A percentile compares a stretch with the other conserved stretches of the same genome.
Evolutionary conservation across 2,113 vertebrate species (phyloP).

Genomic region (Grus americana): DNA sequence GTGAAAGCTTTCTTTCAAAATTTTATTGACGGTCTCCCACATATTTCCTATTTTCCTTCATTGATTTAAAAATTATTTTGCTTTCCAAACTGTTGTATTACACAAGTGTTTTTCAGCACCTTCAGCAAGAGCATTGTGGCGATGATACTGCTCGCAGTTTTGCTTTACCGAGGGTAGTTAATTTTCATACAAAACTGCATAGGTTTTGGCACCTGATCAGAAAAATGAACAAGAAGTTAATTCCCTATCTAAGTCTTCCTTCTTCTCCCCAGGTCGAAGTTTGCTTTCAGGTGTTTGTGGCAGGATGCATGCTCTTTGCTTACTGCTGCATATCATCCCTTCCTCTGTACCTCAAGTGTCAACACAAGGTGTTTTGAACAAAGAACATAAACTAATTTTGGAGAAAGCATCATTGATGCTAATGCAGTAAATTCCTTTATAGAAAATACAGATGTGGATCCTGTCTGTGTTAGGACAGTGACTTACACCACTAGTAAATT

Average conservation of each 20-base stretch:
- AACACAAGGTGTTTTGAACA: background rate
- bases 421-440: background rate
- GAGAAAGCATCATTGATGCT: background rate
- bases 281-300: background rate
- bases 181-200: background rate
- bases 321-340: background rate
- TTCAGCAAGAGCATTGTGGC: background rate
- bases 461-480: background rate
- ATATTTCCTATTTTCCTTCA: background rate
- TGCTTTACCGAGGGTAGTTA: background rate
- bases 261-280: rapidly evolving
- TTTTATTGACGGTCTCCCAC: background rate
- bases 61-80: background rate
- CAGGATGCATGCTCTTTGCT: background rate
- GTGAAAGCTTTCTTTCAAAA: background rate
- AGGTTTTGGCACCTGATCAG: background rate
- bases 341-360: background rate
- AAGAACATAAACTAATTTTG: background rate
- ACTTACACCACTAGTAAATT: background rate
- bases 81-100: background rate
- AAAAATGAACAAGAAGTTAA: background rate
- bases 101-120: background rate
- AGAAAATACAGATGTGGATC: background rate
- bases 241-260: background rate
- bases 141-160: background rate